Conservation (phyloP, 1,140 invertebrate genomes). For the Aricia agestis region DNA sequence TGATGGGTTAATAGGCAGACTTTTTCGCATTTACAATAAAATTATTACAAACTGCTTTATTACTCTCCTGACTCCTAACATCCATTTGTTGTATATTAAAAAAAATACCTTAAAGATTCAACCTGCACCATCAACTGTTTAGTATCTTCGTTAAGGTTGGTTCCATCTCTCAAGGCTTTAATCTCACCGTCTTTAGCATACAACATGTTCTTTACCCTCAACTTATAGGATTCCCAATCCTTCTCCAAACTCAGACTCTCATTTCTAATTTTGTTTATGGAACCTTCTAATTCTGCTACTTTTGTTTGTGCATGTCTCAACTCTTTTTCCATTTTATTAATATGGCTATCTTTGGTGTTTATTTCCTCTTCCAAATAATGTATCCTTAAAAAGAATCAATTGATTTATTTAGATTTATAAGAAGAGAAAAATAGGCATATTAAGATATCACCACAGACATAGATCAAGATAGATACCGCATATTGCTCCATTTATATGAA, state of each 20-base stretch:
- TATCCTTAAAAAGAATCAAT: conserved; percentile 35
- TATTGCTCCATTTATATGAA: too few relatives aligned
- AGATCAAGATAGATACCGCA: too few relatives aligned
- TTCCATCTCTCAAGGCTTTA: conserved; percentile 46
- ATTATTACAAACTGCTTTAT: too few relatives aligned
- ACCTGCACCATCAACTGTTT: conserved; percentile 54
- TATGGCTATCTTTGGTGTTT: conserved; percentile 37
- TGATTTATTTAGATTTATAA: background rate
- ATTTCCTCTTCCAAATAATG: conserved; percentile 40
- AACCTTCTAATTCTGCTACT: conserved; percentile 44
- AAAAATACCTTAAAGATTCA: conserved; percentile 47
- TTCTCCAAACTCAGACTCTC: conserved; percentile 54
- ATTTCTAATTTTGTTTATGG: conserved; percentile 43
- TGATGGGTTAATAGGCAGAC: too few relatives aligned
- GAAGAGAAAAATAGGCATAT: background rate
- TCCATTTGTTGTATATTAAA: too few relatives aligned
- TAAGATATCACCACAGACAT: too few relatives aligned
- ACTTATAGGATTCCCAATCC: conserved; percentile 64
- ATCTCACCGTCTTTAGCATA: conserved; percentile 58
- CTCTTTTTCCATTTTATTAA: conserved; percentile 59
- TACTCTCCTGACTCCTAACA: too few relatives aligned
- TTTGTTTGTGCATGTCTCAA: conserved; percentile 51
- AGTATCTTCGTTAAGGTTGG: conserved; percentile 49
- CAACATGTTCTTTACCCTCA: conserved; percentile 61
- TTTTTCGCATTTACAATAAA: too few relatives aligned